These are phyloP conservation scores for Thalassophryne amazonica DNA, from an alignment of 2,797 vertebrate genomes.

Conservation along the genomic window DNA sequence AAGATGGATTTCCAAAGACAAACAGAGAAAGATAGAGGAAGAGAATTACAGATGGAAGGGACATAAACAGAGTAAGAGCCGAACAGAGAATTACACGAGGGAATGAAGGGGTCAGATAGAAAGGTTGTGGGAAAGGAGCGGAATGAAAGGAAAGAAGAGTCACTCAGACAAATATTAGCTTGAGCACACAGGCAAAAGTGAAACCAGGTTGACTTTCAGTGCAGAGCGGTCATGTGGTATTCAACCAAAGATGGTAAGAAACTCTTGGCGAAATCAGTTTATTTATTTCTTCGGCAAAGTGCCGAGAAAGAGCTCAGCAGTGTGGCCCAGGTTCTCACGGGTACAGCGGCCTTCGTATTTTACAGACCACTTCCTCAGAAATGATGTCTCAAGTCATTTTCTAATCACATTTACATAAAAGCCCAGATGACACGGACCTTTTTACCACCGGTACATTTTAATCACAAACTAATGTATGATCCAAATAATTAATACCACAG, in stretches of 20 bases:
- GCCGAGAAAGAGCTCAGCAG: background rate
- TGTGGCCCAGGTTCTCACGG: no score
- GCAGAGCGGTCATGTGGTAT: background rate
- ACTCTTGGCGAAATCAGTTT: background rate
- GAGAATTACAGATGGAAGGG: background rate
- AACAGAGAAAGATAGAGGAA: background rate
- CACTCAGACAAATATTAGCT: constrained; percentile 43
- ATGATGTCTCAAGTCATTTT: no score
- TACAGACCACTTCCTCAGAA: background rate
- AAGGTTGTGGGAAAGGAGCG: constrained; percentile 62
- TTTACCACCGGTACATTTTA: no score
- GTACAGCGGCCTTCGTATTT: no score
- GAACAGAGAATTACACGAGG: constrained; percentile 25
- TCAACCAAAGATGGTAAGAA: constrained; percentile 11
- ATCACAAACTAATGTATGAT: no score
- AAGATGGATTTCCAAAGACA: background rate
- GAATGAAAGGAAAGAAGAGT: constrained; percentile 51
- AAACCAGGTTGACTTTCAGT: constrained; percentile 22
- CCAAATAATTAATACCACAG: no score
- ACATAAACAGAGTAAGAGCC: constrained; percentile 1
- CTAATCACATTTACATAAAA: no score
- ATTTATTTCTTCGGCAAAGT: no score
- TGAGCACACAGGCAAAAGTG: constrained; percentile 21
- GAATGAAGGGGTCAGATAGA: constrained; percentile 39
- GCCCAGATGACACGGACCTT: no score